phyloP scores from a whole-genome alignment of 2,888 invertebrate species.

The Cephus runcator region DNA sequence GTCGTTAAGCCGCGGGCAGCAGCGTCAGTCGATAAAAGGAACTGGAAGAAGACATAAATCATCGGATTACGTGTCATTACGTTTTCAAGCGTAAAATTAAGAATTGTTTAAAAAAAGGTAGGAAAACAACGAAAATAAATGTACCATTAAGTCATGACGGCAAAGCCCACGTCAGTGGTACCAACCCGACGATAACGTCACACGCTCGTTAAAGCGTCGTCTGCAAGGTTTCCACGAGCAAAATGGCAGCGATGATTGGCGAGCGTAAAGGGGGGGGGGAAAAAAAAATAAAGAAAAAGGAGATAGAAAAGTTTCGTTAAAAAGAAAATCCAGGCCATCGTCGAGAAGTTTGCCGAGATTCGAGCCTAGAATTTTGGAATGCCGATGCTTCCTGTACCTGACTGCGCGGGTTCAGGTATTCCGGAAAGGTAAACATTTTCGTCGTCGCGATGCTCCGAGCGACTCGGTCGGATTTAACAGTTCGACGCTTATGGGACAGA shows the following conservation, averaged over 20 bases:
- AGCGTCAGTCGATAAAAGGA: not conserved
- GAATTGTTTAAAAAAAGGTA: not conserved
- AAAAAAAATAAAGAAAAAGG: not conserved
- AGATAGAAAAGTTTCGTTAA: not conserved
- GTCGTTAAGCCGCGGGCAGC: not conserved
- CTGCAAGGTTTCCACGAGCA: not conserved
- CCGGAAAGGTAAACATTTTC: not conserved
- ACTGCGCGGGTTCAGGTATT: not conserved
- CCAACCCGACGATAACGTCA: not conserved
- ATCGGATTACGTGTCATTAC: not conserved
- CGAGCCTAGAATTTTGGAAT: not conserved
- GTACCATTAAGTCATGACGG: not conserved
- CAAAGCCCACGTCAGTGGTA: not conserved
- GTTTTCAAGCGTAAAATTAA: not conserved
- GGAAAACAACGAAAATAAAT: not conserved
- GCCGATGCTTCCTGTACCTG: not conserved
- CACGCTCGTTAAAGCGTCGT: not conserved
- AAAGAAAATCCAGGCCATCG: not conserved
- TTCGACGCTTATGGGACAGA: constrained; percentile 7
- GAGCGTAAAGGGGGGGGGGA: accelerated
- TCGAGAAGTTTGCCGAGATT: not conserved
- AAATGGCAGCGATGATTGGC: not conserved
- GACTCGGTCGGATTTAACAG: not conserved
- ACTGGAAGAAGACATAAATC: not conserved
- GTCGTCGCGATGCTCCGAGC: not conserved